Percentiles rank a stretch among this genome's conserved stretches.
phyloP scores from a whole-genome alignment of 2,797 vertebrate species.

The Syndactyla subalaris region DNA sequence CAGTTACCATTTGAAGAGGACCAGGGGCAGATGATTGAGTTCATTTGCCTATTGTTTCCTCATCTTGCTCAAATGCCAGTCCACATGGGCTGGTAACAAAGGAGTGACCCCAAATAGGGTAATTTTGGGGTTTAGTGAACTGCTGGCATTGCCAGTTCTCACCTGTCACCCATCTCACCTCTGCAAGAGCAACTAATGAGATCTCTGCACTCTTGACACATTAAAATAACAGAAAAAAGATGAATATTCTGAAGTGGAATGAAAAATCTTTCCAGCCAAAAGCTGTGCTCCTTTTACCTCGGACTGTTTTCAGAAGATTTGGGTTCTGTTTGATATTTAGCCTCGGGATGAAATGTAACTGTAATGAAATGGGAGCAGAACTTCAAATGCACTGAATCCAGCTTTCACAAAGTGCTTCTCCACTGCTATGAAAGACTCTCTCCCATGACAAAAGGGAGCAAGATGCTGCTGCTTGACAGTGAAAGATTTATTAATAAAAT shows the following conservation, averaged over 20 bases:
- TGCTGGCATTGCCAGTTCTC: neutral
- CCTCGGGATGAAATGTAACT: neutral
- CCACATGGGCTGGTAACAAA: neutral
- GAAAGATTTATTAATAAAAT: slow-evolving; percentile 12
- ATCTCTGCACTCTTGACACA: neutral
- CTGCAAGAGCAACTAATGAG: neutral
- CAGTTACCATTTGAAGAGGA: neutral
- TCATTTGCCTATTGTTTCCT: neutral
- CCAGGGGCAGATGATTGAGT: neutral
- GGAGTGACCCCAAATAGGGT: neutral
- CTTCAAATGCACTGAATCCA: neutral
- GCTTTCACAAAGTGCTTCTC: neutral
- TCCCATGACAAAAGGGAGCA: neutral
- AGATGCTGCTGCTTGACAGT: neutral
- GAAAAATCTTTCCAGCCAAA: neutral
- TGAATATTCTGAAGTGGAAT: neutral
- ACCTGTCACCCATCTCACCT: neutral
- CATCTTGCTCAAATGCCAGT: neutral
- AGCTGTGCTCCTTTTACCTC: neutral
- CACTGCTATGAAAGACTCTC: neutral
- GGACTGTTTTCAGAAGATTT: neutral
- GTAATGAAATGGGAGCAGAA: neutral
- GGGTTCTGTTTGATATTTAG: slow-evolving; percentile 19
- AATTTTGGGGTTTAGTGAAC: neutral
- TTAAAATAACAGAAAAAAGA: neutral